Percentiles rank a stretch among this genome's conserved stretches.
Conservation (phyloP, 2,797 vertebrate species). For the Pseudochaenichthys georgianus region DNA sequence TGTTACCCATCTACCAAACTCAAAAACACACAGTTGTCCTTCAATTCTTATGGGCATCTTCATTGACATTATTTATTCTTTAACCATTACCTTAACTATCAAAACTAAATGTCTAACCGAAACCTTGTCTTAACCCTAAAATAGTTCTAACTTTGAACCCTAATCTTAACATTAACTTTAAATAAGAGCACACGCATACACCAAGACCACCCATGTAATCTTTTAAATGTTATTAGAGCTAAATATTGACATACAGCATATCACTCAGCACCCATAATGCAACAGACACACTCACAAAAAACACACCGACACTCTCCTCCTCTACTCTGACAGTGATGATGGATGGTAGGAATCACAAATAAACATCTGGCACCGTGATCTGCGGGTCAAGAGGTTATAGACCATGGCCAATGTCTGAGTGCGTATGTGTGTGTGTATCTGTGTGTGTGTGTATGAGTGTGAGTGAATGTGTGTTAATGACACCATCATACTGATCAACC, state of each 20-base stretch:
- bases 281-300: constrained; percentile 15
- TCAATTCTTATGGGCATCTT: not conserved
- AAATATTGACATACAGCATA: constrained; percentile 68
- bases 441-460: constrained; percentile 21
- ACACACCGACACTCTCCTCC: constrained; percentile 31
- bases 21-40: not conserved
- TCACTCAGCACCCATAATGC: constrained; percentile 54
- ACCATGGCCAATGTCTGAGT: constrained; percentile 55
- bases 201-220: constrained; percentile 43
- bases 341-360: constrained; percentile 80
- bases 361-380: constrained; percentile 73
- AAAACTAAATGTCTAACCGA: not conserved
- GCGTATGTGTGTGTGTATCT: constrained; percentile 25
- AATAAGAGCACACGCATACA: constrained; percentile 2
- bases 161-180: not conserved
- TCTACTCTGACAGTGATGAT: constrained; percentile 79
- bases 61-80: not conserved
- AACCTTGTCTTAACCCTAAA: not conserved
- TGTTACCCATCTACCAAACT: not conserved
- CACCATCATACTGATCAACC: constrained; percentile 60
- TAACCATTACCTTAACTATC: not conserved
- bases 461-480: constrained; percentile 53
- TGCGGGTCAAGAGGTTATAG: constrained; percentile 68
- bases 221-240: constrained; percentile 43
- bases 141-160: not conserved